Conservation (phyloP, 2,113 vertebrate genomes). For the Chaetura pelagica region DNA sequence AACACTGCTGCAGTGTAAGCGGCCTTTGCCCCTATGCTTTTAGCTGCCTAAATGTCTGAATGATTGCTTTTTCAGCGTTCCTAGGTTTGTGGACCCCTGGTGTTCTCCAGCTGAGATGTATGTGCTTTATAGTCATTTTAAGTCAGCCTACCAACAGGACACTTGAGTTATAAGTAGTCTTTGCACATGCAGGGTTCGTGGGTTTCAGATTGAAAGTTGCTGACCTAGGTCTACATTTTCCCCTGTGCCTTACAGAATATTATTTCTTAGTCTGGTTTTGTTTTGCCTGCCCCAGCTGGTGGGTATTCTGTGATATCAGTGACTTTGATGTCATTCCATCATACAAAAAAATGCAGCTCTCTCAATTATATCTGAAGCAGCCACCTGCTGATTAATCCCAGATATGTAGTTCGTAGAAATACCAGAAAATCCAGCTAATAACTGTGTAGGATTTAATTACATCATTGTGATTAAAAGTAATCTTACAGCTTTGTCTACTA, state of each 20-base stretch:
- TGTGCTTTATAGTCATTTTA: background rate
- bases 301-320: background rate
- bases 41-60: background rate
- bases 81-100: background rate
- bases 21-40: background rate
- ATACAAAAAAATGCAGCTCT: background rate
- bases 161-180: background rate
- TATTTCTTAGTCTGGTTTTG: background rate
- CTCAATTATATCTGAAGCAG: background rate
- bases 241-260: background rate
- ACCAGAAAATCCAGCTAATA: background rate
- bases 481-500: background rate
- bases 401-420: background rate
- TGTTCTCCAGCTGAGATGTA: constrained; percentile 16
- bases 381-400: constrained; percentile 6
- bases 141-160: background rate
- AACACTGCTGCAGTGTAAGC: background rate
- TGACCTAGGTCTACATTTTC: background rate
- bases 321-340: background rate
- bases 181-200: fast-evolving
- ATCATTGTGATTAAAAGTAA: background rate
- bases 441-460: background rate
- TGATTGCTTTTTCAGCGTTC: background rate
- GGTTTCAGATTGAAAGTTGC: background rate
- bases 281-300: background rate